Base-by-base conservation (phyloP, 2,113 vertebrate species). In the Austrofundulus limnaeus region DNA sequence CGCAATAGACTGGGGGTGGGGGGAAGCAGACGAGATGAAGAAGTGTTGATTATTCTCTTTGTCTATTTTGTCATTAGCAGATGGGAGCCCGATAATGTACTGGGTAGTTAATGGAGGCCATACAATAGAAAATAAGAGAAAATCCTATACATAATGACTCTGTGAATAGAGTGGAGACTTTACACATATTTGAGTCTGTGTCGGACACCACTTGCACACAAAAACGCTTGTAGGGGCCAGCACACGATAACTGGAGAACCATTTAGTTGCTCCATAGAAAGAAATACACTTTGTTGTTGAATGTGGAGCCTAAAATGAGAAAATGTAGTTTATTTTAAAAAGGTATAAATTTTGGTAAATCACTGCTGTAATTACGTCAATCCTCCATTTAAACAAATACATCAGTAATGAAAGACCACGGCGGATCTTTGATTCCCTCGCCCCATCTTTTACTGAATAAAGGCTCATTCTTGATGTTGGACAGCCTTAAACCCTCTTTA, bases 1-100 rank as follows among this genome's bases (percentile, higher is more conserved):
- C 83, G 89, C 79, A 88, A 89, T 72, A 76, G 80, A 72, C n/a
- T 63, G 61, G 54, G 49, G 61, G 64, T n/a, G 79, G 79, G 81
- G 81, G 81, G 84, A 84, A 79, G 82, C 63, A 57, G 64, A 25
- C 17, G 53, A 81, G 78, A 71, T 34, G 25, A 81, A 78, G 66
- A 55, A 84, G 61, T 83, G 83, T 83, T 85, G 85, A 89, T 88
- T 90, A 90, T 91, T 90, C 87, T 77, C 87, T 87, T 90, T 91
- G 85, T 89, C 83, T 90, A 71, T 76, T 82, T 84, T 83, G 72
- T 86, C 84, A 88, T 89, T 87, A 85, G 86, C 74, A 78, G 82
- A 86, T 81, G 81, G 81, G 70, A 77, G 74, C 80, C 75, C 70
- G 25, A 77, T 87, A 82, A 85, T 86, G 80, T 77, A 77, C 72